Evolutionary conservation across 2,113 vertebrate genomes (phyloP), one percentile per base, ranked within the genome.

Genomic region (Crotalus horridus): DNA sequence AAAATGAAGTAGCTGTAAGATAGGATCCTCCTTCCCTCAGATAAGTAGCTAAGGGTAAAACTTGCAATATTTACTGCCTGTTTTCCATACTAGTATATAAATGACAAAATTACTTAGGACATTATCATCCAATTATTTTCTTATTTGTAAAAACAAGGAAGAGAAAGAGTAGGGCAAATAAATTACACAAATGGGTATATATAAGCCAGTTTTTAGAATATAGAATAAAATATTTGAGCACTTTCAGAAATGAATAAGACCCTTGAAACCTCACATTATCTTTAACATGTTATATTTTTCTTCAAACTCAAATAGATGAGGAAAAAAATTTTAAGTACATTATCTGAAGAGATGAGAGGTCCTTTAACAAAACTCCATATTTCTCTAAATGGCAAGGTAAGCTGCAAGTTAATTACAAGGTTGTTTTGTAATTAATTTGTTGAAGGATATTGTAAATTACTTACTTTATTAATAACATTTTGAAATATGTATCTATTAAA

Each of bases 371-470:
- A 99, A 96, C 98, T 99, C 74, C 98, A 99, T 96, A 97, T 96
- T 95, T 98, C 98, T 93, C 97, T 99, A 53, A 99, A 98, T 94
- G 98, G 99, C 95, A 99, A 98, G 97, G 99, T 99, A 96, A 97
- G 4, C 93, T 93, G 33, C 1, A 0, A 0, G 12, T 39, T 33
- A 51, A 51, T 59, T 39, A 15, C 39, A 59, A 51, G 21, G 10
- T 43, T 56, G 10, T 21, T 39, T 53, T 86, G 26, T 26, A 69
- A 21, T 88, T 7, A 23, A 13, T 55, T 55, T 92, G 55, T 54
- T 48, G 29, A 46, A 20, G 15, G 43, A 20, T 85, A 46, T 87
- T 87, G 24, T 55, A 74, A 23, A n/a, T 89, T 24, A 21, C 5
- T 61, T 54, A n/a, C n/a, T 61, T 6, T 6, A 26, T 87, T 91